Evolutionary conservation across 2,797 vertebrate species (phyloP).

Genomic region (Melopsittacus undulatus): DNA sequence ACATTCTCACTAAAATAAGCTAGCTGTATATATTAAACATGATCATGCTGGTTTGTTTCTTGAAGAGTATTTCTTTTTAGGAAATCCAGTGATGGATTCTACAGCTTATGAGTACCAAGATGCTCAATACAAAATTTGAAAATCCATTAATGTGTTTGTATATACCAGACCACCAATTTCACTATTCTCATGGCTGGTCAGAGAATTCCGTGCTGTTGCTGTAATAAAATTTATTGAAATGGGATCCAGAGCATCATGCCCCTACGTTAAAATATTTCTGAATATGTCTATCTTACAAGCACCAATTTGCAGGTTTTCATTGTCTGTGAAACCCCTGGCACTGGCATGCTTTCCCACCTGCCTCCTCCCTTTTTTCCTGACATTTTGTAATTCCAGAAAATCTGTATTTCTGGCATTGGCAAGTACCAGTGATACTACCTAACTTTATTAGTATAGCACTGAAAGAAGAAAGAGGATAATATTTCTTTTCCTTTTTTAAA

Average conservation of each 20-base stretch:
- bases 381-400: slow-evolving; percentile 51
- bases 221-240: slow-evolving; percentile 37
- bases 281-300: background rate
- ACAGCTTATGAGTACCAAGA: background rate
- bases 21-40: background rate
- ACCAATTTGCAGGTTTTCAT: background rate
- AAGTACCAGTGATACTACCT: background rate
- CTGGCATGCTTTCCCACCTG: background rate
- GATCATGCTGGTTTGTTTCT: background rate
- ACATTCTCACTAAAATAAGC: background rate
- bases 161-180: background rate
- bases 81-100: slow-evolving; percentile 7
- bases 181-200: slow-evolving; percentile 10
- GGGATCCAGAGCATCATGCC: slow-evolving; percentile 1
- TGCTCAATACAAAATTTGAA: slow-evolving; percentile 32
- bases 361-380: background rate
- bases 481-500: slow-evolving; percentile 39
- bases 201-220: slow-evolving; percentile 30
- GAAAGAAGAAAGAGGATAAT: slow-evolving; percentile 13
- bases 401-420: slow-evolving; percentile 25
- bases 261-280: slow-evolving; percentile 21
- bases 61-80: background rate
- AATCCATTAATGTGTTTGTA: background rate
- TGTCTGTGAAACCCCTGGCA: slow-evolving; percentile 30
- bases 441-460: background rate